Conservation (phyloP, 2,113 vertebrate genomes). For the Amphiprion percula region DNA sequence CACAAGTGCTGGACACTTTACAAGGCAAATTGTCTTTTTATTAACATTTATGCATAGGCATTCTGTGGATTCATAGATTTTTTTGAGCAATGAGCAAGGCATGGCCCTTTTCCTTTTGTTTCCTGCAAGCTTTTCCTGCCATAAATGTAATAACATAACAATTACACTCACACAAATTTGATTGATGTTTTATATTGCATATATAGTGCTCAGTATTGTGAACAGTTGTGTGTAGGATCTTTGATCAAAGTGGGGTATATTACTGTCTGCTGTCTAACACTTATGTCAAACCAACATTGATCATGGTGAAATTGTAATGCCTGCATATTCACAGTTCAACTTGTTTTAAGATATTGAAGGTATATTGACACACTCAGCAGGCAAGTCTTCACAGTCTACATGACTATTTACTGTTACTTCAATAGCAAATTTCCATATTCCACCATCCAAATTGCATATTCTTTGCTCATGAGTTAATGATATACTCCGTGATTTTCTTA, state of each 20-base stretch:
- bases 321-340: too few species aligned
- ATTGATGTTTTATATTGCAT: not conserved
- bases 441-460: not conserved
- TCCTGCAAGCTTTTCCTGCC: not conserved
- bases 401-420: not conserved
- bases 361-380: not conserved
- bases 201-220: conserved; percentile 4
- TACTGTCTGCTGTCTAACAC: too few species aligned
- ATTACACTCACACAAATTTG: not conserved
- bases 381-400: not conserved
- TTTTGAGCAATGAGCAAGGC: not conserved
- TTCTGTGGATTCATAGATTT: not conserved
- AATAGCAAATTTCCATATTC: not conserved
- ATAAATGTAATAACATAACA: conserved; percentile 13
- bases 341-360: too few species aligned
- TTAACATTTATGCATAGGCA: too few species aligned
- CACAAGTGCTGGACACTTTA: not conserved
- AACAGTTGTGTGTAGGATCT: not conserved
- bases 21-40: not conserved
- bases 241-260: not conserved
- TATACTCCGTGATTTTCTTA: not conserved
- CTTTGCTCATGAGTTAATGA: conserved; percentile 4
- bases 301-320: too few species aligned
- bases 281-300: too few species aligned
- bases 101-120: not conserved